Evolutionary conservation across 2,888 invertebrate genomes (phyloP), one percentile per base, ranked within the genome.

Genomic region (Drosophila acutilabella): DNA sequence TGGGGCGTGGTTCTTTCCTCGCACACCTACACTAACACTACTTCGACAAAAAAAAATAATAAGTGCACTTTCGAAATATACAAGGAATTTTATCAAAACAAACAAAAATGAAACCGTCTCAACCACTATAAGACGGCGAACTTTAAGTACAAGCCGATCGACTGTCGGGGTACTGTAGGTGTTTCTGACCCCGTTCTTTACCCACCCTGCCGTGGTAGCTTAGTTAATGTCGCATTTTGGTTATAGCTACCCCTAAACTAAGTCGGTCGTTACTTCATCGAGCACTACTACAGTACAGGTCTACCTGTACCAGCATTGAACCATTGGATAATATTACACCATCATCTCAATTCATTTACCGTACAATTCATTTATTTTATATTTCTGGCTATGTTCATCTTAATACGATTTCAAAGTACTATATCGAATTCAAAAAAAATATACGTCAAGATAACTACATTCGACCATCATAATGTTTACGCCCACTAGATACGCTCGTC

Each of bases 301-400:
- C n/a, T n/a, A 38, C n/a, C 36, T 38, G 36, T 38, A 11, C n/a
- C n/a, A 38, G 36, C 36, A 38, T 38, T 38, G n/a, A 38, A 38
- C 36, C 36, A 13, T 38, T 4, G 4, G 5, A 13, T 8, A 5
- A n/a, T 13, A 11, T 38, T n/a, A 38, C n/a, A 4, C n/a, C 13
- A 13, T 38, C 36, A 38, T 38, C 8, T 38, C 5, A 13, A 38
- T 13, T 38, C 3, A 4, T 38, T 11, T 4, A 8, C 7, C 30
- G 8, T n/a, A 38, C 36, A 13, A 13, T 38, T 38, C 13, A 38
- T 38, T 38, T 38, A 38, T 38, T 38, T 13, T 38, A 11, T 13
- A 38, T 38, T 38, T 38, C 4, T 8, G 36, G 4, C 36, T 2
- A 38, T 5, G 6, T 30, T 30, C 30, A 30, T 30, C 1, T 30